Base-by-base conservation (phyloP, 92 coral and sea anemone species). In the Pocillopora grandis region DNA sequence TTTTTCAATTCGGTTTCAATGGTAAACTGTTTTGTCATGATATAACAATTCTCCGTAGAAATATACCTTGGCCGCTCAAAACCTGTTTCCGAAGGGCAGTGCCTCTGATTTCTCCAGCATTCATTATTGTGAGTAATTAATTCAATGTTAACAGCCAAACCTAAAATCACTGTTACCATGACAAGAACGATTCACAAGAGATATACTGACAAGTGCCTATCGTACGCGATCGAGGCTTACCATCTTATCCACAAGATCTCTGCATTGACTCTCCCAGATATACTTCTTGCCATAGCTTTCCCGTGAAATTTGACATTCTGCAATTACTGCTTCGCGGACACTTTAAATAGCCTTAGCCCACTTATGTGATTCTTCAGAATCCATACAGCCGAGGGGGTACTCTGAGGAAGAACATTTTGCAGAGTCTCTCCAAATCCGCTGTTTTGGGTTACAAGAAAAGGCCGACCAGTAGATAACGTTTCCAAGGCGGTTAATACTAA, bases 401-500 rank as follows among this genome's bases (percentile, higher is more conserved):
- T 57, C 31, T n/a, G n/a, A n/a, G 11, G 72, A 19, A 60, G 58
- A 33, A 80, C 31, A 16, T 80, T 35, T 63, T 64, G 76, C 56
- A 80, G 52, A 20, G 85, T 77, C 57, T 69, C 65, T 19, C 33
- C 77, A 35, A 80, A 64, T 5, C 85, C 85, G 23, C 85, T 67
- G 66, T 80, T 72, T 56, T 60, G 65, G 61, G 76, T 55, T 52
- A 80, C 85, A 35, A 80, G 76, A 10, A 80, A 67, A 10, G 85
- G 85, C 21, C 59, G 16, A 10, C 85, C 85, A 56, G 65, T 66
- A 10, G 85, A 80, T 21, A 80, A 20, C 10, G 85, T 66, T 52
- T 69, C 85, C 12, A 80, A 18, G 65, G 85, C 85, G 20, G 76
- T 72, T 3, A 80, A 57, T n/a, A 55, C 85, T 77, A 42, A 80